These are phyloP conservation scores for Eulimnadia texana DNA, from an alignment of 1,140 invertebrate genomes.

Conservation along the genomic window DNA sequence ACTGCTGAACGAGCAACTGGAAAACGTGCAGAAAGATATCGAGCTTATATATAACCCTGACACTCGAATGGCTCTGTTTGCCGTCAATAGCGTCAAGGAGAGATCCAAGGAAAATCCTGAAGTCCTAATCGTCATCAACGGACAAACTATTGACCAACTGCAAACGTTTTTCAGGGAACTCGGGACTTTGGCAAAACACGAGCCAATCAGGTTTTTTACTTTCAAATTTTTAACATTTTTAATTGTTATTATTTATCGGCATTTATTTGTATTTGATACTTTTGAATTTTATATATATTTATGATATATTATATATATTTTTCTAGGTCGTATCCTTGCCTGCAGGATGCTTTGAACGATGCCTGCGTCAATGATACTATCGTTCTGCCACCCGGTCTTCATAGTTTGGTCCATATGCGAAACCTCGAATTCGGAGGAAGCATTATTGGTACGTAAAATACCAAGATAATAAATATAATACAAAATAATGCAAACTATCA, in stretches of 20 bases:
- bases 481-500: no score
- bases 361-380: conserved; percentile 1
- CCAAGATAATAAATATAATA: no score
- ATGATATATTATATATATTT: neutral
- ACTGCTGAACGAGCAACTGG: neutral
- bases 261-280: no score
- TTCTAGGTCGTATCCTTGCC: neutral
- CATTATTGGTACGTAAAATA: neutral
- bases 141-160: neutral
- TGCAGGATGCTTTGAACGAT: neutral
- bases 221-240: no score
- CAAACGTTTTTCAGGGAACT: neutral
- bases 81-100: neutral
- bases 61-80: conserved; percentile 7
- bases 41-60: conserved; percentile 2
- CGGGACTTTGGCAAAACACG: neutral
- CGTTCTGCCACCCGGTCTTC: neutral
- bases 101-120: neutral
- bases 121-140: conserved; percentile 1
- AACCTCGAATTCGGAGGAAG: neutral
- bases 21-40: conserved; percentile 5
- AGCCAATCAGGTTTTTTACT: neutral
- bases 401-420: neutral
- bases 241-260: no score
- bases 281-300: neutral